Conservation (phyloP, 2,797 vertebrate genomes). For the Cheirogaleus major region DNA sequence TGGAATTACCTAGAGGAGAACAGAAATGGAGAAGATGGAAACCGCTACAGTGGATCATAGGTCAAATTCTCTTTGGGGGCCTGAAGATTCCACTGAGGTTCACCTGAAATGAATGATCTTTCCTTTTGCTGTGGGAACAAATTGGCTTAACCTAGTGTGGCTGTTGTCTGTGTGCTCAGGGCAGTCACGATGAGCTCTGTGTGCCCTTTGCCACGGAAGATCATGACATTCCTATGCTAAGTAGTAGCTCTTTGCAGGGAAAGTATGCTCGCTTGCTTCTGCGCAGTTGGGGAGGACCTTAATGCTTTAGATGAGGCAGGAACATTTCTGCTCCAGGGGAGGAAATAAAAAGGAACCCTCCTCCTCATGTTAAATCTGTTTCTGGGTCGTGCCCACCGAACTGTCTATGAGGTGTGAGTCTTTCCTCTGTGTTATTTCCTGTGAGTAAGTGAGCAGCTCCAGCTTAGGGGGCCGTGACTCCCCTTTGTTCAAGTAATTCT, state of each 20-base stretch:
- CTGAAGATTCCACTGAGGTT: neutral
- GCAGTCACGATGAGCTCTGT: neutral
- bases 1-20: neutral
- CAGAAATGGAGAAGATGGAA: neutral
- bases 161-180: neutral
- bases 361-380: neutral
- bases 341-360: neutral
- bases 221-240: no score
- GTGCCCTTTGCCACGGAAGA: neutral
- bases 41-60: no score
- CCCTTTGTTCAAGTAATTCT: neutral
- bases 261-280: neutral
- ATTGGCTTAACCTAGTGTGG: neutral
- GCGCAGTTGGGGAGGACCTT: neutral
- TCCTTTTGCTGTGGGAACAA: neutral
- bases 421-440: fast-evolving
- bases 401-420: neutral
- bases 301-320: neutral
- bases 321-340: neutral
- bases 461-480: neutral
- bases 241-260: neutral
- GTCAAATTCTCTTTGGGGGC: neutral
- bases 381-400: neutral
- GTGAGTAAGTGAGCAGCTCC: neutral
- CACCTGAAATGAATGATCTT: neutral